Conservation (phyloP, 2,113 vertebrate species). For the Coptodon rendalli region DNA sequence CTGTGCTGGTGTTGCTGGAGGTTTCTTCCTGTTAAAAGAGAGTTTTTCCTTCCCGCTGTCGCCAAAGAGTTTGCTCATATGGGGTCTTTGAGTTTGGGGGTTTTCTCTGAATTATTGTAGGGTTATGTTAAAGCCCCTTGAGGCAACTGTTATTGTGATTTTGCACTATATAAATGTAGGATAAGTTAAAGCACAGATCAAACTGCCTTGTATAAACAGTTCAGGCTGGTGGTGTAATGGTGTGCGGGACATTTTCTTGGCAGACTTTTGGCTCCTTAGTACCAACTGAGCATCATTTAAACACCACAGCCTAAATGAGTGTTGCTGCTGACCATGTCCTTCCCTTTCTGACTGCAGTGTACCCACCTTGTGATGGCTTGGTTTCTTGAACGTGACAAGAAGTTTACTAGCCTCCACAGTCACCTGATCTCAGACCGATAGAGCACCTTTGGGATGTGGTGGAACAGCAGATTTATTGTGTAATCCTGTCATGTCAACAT, state of each 20-base stretch:
- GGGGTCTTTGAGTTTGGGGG: neutral
- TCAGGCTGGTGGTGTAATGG: neutral
- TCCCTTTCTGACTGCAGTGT: neutral
- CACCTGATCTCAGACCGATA: neutral
- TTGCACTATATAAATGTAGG: neutral
- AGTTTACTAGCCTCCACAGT: neutral
- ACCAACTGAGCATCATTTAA: neutral
- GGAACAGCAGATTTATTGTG: neutral
- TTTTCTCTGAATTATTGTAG: neutral
- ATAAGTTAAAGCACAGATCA: neutral
- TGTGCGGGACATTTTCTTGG: neutral
- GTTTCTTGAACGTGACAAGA: neutral
- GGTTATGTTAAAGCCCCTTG: neutral
- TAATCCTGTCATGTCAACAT: neutral
- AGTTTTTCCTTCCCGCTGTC: rapidly evolving
- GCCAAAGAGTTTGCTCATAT: neutral
- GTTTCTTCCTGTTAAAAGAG: neutral
- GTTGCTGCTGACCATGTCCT: neutral
- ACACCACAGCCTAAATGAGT: neutral
- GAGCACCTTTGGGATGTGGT: neutral
- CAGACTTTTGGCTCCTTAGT: neutral
- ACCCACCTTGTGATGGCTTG: neutral
- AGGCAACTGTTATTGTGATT: neutral
- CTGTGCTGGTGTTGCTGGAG: neutral
- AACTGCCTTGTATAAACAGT: neutral